Conservation (phyloP, 2,797 vertebrate species). For the Pangasius krempfi region DNA sequence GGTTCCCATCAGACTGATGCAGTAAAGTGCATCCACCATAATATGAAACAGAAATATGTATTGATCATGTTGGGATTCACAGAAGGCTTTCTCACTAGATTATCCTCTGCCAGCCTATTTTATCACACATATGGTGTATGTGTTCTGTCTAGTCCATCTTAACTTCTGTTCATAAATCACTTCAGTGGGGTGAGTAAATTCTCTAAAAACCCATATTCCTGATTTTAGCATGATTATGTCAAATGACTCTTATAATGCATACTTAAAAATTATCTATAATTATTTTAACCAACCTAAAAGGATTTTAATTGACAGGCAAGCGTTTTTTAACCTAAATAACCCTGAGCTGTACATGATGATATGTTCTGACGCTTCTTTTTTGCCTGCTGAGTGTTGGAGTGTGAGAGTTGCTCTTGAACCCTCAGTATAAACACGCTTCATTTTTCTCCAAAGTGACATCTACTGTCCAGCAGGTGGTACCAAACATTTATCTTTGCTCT, state of each 20-base stretch:
- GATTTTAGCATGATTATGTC: not conserved
- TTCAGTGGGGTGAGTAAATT: not conserved
- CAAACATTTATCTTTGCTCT: conserved; percentile 70
- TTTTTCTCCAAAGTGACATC: conserved; percentile 62
- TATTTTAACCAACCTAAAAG: not conserved
- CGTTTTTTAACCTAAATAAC: not conserved
- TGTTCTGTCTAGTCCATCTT: conserved; percentile 39
- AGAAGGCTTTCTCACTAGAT: conserved; percentile 36
- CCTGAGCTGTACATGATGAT: not conserved
- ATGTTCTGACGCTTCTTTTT: conserved; percentile 23
- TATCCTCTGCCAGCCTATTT: conserved; percentile 37
- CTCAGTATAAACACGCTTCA: conserved; percentile 53
- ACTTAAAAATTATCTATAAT: not conserved
- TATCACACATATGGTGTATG: conserved; percentile 20
- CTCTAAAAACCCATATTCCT: not conserved
- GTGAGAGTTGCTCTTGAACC: conserved; percentile 24
- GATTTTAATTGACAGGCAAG: not conserved
- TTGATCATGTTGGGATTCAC: conserved; percentile 51
- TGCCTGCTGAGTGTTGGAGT: conserved; percentile 42
- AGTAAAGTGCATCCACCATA: conserved; percentile 57
- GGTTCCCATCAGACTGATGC: conserved; percentile 57
- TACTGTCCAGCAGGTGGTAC: conserved; percentile 75
- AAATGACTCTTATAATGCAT: not conserved
- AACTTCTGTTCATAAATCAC: conserved; percentile 43
- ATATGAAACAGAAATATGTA: conserved; percentile 57